Evolutionary conservation across 2,888 invertebrate genomes (phyloP), one percentile per base, ranked within the genome.

Genomic region (Ophion costatus): DNA sequence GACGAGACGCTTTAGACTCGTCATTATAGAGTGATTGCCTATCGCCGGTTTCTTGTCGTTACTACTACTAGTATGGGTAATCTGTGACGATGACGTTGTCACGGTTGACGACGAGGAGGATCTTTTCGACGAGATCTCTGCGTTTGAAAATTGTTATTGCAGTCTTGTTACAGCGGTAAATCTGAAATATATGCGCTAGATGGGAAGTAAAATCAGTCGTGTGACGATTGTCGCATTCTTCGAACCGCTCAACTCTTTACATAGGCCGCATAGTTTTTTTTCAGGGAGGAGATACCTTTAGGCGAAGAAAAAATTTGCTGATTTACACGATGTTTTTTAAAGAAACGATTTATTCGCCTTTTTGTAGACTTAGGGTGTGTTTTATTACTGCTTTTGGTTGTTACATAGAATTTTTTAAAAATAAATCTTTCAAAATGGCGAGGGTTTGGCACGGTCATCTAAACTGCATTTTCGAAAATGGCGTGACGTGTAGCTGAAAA

Each of bases 1-100:
- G 14, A 92, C 90, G 20, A 91, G 87, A 22, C 91, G 90, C 75
- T 92, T 93, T 17, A 92, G 86, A 87, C 90, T 92, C 63, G 85
- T 90, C 85, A 91, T 88, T 42, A 91, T 82, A 69, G 90, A 88
- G 86, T 90, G 90, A 82, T 89, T 89, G 57, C 87, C 90, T 20
- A 89, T 59, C 57, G 61, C 70, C 10, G 88, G 74, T 83, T 93
- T 93, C 80, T 91, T 92, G 20, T 92, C 92, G 17, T 78, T 81
- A 51, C 83, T 88, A 51, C 76, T 87, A 63, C 86, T 87, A 10
- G 77, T 61, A 51, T 42, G 85, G 59, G 69, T 87, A 22, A 82
- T 66, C 61, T 83, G 87, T 38, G 87, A 77, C 59, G 89, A 83
- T 38, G 88, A 86, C 14, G 89, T 89, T 24, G 89, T 84, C n/a